Conservation (phyloP, 2,888 invertebrate species). For the Tromatobia lineatoria region DNA sequence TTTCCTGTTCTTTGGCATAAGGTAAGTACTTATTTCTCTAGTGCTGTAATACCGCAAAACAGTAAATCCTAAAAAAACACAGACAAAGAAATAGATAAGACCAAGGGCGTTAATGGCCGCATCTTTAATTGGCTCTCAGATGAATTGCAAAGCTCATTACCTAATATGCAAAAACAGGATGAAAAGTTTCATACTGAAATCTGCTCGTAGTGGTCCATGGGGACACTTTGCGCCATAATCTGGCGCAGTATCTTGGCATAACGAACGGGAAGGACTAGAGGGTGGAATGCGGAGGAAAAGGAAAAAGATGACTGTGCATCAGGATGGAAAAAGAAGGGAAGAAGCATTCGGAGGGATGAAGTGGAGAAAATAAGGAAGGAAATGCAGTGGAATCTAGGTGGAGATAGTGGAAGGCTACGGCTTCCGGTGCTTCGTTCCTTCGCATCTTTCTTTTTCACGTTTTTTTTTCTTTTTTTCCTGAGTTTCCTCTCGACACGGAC, state of each 20-base stretch:
- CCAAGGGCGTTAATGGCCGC: conserved; percentile 52
- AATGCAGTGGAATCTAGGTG: conserved; percentile 48
- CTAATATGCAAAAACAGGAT: conserved; percentile 69
- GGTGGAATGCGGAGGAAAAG: conserved; percentile 37
- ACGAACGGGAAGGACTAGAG: conserved; percentile 4
- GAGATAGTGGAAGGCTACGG: conserved; percentile 61
- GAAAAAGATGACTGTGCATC: conserved; percentile 42
- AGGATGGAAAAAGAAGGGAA: conserved; percentile 3
- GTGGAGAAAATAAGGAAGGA: conserved; percentile 56
- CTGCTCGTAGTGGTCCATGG: conserved; percentile 11
- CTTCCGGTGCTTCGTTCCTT: conserved; percentile 59
- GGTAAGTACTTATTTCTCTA: neutral
- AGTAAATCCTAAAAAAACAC: conserved; percentile 14
- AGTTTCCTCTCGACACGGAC: conserved; percentile 22
- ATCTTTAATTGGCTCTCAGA: conserved; percentile 72
- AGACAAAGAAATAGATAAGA: conserved; percentile 27
- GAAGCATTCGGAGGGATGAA: conserved; percentile 40
- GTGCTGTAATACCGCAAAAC: conserved; percentile 11
- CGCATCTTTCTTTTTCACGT: conserved; percentile 12
- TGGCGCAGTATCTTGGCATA: neutral
- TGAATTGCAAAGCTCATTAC: conserved; percentile 74
- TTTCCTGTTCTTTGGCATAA: neutral
- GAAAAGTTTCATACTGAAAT: conserved; percentile 50
- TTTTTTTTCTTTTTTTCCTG: neutral
- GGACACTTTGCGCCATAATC: neutral